phyloP scores from a whole-genome alignment of 2,888 invertebrate genomes.

The Ditylenchus weischeri region DNA sequence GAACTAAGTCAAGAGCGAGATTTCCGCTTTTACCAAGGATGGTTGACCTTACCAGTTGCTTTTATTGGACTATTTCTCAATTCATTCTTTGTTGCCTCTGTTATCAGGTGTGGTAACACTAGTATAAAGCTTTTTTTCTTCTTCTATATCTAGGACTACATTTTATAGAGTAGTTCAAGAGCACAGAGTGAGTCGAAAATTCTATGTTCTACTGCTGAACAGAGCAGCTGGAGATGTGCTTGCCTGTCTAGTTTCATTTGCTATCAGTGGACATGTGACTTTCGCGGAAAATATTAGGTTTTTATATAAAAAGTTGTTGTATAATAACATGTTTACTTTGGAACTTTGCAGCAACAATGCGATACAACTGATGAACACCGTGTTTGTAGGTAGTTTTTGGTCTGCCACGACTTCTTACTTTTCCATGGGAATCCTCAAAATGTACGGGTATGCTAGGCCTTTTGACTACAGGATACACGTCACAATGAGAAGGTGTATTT shows the following conservation, averaged over 20 bases:
- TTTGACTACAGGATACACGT: slow-evolving; percentile 3
- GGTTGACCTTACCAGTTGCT: background rate
- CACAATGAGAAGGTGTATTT: background rate
- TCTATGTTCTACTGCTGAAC: too few species aligned
- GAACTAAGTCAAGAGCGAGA: background rate
- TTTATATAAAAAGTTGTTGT: background rate
- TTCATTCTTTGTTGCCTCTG: background rate
- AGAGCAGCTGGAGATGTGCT: background rate
- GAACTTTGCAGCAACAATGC: background rate
- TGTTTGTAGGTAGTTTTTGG: slow-evolving; percentile 1
- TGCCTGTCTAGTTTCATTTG: too few species aligned
- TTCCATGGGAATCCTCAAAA: background rate
- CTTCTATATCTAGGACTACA: too few species aligned
- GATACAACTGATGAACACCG: background rate
- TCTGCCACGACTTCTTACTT: background rate
- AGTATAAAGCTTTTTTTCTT: slow-evolving; percentile 4
- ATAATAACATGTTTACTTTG: background rate
- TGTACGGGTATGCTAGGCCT: slow-evolving; percentile 4
- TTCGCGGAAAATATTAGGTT: background rate
- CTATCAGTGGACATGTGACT: too few species aligned
- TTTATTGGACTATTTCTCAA: background rate
- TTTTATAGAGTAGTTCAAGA: background rate
- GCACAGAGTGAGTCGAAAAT: background rate
- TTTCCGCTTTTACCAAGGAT: background rate
- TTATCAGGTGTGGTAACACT: background rate